Evolutionary conservation across 2,797 vertebrate genomes (phyloP).

Genomic region (Chlorospingus flavigularis): DNA sequence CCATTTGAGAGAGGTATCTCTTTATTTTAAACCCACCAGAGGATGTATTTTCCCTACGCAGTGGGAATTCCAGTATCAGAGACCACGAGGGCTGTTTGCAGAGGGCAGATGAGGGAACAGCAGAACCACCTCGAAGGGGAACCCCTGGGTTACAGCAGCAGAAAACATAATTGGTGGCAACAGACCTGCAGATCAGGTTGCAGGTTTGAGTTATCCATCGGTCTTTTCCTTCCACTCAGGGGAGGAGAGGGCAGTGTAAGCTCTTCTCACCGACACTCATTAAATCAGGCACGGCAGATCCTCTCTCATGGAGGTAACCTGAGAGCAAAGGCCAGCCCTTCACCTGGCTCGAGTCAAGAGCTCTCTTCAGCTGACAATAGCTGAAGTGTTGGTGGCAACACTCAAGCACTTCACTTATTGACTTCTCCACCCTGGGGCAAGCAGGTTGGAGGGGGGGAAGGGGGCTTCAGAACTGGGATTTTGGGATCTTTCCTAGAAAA

Average conservation of each 20-base stretch:
- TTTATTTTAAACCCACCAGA: background rate
- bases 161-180: background rate
- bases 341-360: background rate
- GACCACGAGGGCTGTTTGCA: background rate
- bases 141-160: background rate
- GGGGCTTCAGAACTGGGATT: background rate
- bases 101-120: background rate
- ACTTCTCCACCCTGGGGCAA: background rate
- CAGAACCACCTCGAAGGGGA: background rate
- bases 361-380: background rate
- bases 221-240: background rate
- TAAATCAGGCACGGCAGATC: background rate
- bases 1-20: background rate
- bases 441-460: background rate
- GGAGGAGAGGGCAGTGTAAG: background rate
- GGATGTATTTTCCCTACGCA: background rate
- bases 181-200: background rate
- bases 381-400: background rate
- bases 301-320: background rate
- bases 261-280: background rate
- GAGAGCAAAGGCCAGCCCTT: conserved; percentile 6
- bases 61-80: background rate
- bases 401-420: background rate
- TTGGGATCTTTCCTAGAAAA: background rate
- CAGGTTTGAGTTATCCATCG: conserved; percentile 1